A percentile compares a stretch with the other conserved stretches of the same genome.
phyloP scores from a whole-genome alignment of 2,888 invertebrate genomes.

The Megamerina dolium region DNA sequence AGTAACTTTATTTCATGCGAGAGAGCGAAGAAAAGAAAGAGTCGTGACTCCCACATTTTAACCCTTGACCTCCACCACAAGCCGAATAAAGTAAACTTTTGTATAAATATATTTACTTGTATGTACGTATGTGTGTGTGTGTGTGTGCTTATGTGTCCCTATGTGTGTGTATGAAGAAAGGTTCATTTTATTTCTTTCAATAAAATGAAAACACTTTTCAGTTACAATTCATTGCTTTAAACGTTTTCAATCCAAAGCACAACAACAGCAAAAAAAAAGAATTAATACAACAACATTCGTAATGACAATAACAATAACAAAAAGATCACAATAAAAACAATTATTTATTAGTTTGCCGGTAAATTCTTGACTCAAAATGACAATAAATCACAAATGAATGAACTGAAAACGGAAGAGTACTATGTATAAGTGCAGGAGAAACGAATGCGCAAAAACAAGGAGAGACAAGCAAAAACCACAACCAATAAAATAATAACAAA shows the following conservation, averaged over 20 bases:
- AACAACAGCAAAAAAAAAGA: conserved; percentile 1
- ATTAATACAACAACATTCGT: background rate
- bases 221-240: background rate
- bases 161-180: background rate
- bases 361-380: conserved; percentile 32
- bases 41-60: conserved; percentile 31
- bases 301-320: conserved; percentile 10
- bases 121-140: background rate
- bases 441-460: too few species aligned
- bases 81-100: background rate
- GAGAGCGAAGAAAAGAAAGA: too few species aligned
- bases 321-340: conserved; percentile 32
- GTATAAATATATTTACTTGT: background rate
- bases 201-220: background rate
- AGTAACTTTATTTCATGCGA: too few species aligned
- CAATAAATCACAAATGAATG: conserved; percentile 14
- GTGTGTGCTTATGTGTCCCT: background rate
- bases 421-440: too few species aligned
- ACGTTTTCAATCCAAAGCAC: conserved; percentile 3
- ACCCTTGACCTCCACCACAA: conserved; percentile 23
- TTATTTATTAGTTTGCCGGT: conserved; percentile 42
- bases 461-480: too few species aligned
- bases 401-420: background rate
- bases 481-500: too few species aligned
- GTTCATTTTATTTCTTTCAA: background rate